These are phyloP conservation scores for Lithophane socia DNA, from an alignment of 2,888 invertebrate species.

Conservation along the genomic window DNA sequence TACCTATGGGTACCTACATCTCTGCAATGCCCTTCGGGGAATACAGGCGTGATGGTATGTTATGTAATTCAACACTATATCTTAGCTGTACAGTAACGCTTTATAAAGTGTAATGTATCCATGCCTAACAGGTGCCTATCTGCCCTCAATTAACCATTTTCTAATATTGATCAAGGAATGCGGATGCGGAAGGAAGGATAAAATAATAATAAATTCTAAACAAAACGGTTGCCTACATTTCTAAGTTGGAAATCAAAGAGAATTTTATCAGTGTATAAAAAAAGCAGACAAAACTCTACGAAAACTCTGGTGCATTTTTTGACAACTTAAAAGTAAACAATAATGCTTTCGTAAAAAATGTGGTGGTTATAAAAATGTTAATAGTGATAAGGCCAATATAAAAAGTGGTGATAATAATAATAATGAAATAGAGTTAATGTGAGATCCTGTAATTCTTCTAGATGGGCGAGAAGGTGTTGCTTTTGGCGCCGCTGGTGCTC, in stretches of 20 bases:
- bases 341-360: constrained; percentile 2
- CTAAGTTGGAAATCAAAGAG: constrained; percentile 5
- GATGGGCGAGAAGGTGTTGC: constrained; percentile 82
- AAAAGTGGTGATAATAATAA: not conserved
- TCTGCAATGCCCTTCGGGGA: too few species aligned
- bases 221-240: not conserved
- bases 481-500: constrained; percentile 84
- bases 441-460: constrained; percentile 67
- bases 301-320: constrained; percentile 2
- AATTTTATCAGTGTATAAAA: not conserved
- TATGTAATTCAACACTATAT: not conserved
- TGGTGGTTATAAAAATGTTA: not conserved
- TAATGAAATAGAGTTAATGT: constrained; percentile 16
- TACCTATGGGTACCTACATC: too few species aligned
- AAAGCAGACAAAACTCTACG: not conserved
- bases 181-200: constrained; percentile 1
- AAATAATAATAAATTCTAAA: not conserved
- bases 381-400: not conserved
- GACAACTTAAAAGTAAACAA: not conserved
- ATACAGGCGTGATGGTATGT: too few species aligned
- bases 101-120: not conserved
- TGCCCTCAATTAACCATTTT: constrained; percentile 15
- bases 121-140: not conserved
- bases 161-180: constrained; percentile 11
- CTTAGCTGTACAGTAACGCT: not conserved